A percentile compares a stretch with the other conserved stretches of the same genome.
These are phyloP conservation scores for Anas flavirostris DNA, from an alignment of 2,797 vertebrate species.

Conservation along the genomic window DNA sequence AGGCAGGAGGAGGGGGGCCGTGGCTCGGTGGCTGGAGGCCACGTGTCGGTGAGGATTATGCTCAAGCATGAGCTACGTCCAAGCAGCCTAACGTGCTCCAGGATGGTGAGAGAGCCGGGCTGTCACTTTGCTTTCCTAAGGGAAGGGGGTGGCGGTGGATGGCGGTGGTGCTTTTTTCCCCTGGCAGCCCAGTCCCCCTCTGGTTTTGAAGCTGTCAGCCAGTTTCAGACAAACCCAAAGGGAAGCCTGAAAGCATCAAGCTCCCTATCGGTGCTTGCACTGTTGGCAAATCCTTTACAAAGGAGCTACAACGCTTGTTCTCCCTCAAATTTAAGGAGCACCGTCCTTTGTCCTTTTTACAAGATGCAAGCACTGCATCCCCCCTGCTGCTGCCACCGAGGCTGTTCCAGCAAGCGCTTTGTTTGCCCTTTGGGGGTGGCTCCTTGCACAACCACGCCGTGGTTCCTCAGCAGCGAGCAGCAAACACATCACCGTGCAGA, in stretches of 20 bases:
- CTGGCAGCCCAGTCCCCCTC: accelerated
- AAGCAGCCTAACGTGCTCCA: background rate
- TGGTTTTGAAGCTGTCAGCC: background rate
- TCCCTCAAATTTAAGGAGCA: background rate
- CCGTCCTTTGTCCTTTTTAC: background rate
- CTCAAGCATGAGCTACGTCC: background rate
- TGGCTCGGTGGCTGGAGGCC: background rate
- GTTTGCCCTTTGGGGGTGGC: background rate
- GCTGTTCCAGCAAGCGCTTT: background rate
- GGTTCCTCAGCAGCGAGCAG: background rate
- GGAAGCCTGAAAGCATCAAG: background rate
- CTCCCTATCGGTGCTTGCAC: background rate
- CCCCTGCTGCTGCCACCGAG: accelerated
- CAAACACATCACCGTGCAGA: background rate
- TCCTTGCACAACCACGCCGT: background rate
- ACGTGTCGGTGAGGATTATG: slow-evolving; percentile 11
- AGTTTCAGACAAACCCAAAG: background rate
- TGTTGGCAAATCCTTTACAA: background rate
- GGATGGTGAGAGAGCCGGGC: background rate
- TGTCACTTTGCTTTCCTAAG: background rate
- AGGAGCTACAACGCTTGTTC: background rate
- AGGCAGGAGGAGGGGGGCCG: background rate
- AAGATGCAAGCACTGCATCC: background rate
- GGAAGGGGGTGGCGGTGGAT: background rate
- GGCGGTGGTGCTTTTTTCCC: background rate